Evolutionary conservation across 2,797 vertebrate species (phyloP).

Genomic region (Melanotaenia maccullochi): DNA sequence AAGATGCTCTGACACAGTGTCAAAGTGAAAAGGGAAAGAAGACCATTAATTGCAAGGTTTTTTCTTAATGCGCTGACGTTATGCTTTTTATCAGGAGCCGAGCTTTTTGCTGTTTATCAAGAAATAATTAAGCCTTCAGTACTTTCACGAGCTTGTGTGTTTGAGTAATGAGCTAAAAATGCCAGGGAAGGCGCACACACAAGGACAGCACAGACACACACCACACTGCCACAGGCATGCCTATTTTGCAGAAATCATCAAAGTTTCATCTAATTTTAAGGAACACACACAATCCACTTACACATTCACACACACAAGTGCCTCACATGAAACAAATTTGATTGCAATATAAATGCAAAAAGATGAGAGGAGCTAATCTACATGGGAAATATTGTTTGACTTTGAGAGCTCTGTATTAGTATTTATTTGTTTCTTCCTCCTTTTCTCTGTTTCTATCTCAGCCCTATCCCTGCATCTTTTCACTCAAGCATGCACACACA

Average conservation of each 20-base stretch:
- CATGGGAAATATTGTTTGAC: conserved; percentile 58
- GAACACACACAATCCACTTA: conserved; percentile 39
- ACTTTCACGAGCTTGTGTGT: conserved; percentile 42
- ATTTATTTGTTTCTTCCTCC: conserved; percentile 19
- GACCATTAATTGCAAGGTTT: conserved; percentile 39
- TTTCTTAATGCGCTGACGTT: conserved; percentile 57
- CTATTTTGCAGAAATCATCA: conserved; percentile 45
- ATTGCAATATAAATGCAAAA: conserved; percentile 41
- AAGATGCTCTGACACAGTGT: conserved; percentile 37
- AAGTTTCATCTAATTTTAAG: conserved; percentile 58
- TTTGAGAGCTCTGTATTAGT: conserved; percentile 42
- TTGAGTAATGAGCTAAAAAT: conserved; percentile 58
- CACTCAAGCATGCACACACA: conserved; percentile 7
- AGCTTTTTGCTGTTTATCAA: conserved; percentile 60
- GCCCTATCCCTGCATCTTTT: conserved; percentile 20
- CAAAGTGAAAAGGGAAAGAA: conserved; percentile 31
- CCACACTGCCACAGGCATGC: conserved; percentile 43
- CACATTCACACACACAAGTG: conserved; percentile 17
- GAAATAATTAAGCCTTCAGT: conserved; percentile 43
- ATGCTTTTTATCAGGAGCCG: conserved; percentile 53
- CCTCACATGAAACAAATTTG: conserved; percentile 9
- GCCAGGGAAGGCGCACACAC: conserved; percentile 28
- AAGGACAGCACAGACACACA: conserved; percentile 18
- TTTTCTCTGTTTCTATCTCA: conserved; percentile 12
- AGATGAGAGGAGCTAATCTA: conserved; percentile 49